A percentile compares a stretch with the other conserved stretches of the same genome.
These are phyloP conservation scores for Drosophila parabipectinata DNA, from an alignment of 1,140 invertebrate species.

Conservation along the genomic window DNA sequence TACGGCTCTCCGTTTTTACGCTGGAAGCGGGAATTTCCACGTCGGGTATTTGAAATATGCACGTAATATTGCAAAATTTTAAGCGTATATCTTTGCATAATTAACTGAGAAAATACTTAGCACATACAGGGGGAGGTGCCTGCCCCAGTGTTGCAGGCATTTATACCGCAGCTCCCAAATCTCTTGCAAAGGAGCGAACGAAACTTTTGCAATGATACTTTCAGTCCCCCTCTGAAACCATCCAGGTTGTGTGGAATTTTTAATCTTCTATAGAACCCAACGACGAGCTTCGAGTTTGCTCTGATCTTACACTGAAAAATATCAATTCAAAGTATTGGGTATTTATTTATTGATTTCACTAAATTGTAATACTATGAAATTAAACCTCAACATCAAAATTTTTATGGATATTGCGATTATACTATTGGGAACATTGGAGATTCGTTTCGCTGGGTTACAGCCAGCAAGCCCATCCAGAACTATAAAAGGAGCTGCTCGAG, in stretches of 20 bases:
- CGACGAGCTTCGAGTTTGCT: conserved; percentile 11
- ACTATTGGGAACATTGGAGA: neutral
- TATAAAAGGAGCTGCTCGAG: neutral
- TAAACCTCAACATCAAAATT: too few species aligned
- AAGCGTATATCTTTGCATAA: conserved; percentile 82
- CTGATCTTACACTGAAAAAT: conserved; percentile 21
- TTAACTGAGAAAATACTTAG: conserved; percentile 82
- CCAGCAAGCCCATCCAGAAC: neutral
- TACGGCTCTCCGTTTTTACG: conserved; percentile 59
- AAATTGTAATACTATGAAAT: too few species aligned
- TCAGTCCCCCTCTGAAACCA: conserved; percentile 15
- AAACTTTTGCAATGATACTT: conserved; percentile 82
- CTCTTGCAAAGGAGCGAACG: conserved; percentile 60
- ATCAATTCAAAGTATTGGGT: neutral
- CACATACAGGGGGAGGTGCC: conserved; percentile 30
- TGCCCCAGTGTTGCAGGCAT: conserved; percentile 65
- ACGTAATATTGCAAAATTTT: conserved; percentile 83
- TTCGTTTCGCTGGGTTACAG: neutral
- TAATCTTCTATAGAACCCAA: conserved; percentile 71
- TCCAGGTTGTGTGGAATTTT: conserved; percentile 79
- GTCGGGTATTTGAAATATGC: conserved; percentile 77
- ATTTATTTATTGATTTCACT: too few species aligned
- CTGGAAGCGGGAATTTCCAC: conserved; percentile 54
- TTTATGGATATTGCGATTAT: too few species aligned
- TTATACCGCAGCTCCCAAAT: conserved; percentile 72